These are phyloP conservation scores for Amazona ochrocephala DNA, from an alignment of 2,797 vertebrate genomes.

Conservation along the genomic window DNA sequence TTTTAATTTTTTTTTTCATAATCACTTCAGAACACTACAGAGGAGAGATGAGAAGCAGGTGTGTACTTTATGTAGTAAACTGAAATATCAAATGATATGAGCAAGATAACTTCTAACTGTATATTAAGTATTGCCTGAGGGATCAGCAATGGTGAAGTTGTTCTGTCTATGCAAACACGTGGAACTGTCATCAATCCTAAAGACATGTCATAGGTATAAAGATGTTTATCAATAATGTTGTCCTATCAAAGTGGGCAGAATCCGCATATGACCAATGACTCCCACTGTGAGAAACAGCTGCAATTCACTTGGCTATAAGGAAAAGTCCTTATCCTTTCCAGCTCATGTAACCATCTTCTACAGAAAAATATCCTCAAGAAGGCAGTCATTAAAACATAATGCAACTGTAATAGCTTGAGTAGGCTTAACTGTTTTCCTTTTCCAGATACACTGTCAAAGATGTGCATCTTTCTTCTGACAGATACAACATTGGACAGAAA, in stretches of 20 bases:
- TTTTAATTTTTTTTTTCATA: neutral
- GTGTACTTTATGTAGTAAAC: conserved; percentile 10
- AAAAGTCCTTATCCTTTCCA: conserved; percentile 4
- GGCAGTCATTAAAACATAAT: neutral
- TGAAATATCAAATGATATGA: conserved; percentile 29
- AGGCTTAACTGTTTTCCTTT: neutral
- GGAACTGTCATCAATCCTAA: conserved; percentile 38
- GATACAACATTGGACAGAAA: neutral
- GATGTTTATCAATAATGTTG: conserved; percentile 35
- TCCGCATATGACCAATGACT: neutral
- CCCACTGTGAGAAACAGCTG: neutral
- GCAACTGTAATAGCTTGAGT: neutral
- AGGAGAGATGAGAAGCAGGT: neutral
- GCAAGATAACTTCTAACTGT: conserved; percentile 38
- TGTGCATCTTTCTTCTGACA: neutral
- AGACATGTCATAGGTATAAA: neutral
- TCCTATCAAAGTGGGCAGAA: conserved; percentile 7
- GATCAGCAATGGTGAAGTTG: conserved; percentile 47
- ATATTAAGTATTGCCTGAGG: conserved; percentile 30
- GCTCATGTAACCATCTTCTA: neutral
- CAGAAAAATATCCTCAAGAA: neutral
- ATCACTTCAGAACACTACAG: neutral
- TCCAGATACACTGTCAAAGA: neutral
- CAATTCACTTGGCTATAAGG: neutral
- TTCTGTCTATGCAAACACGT: conserved; percentile 26